Conservation (phyloP, 1,140 invertebrate species). For the Saccostrea echinata region DNA sequence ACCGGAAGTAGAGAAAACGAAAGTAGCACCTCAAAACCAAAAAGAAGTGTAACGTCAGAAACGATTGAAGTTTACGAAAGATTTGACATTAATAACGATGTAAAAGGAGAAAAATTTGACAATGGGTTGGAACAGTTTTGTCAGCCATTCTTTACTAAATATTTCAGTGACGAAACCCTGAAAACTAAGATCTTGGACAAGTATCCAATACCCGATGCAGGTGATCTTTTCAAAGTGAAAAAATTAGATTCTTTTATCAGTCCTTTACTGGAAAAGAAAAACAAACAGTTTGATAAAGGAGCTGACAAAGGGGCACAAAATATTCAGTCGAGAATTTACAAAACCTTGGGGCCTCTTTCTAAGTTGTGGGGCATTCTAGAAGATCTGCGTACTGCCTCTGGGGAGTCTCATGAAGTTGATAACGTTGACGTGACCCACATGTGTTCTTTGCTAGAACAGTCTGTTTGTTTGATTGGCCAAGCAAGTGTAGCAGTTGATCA, state of each 20-base stretch:
- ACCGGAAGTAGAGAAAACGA: slow-evolving; percentile 10
- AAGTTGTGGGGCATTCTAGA: no score
- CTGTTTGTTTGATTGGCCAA: not conserved
- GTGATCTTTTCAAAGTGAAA: not conserved
- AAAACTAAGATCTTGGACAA: not conserved
- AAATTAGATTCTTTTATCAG: no score
- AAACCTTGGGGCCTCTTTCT: no score
- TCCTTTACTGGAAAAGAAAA: no score
- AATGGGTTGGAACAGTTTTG: not conserved
- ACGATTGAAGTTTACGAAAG: not conserved
- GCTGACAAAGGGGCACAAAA: no score
- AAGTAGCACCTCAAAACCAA: not conserved
- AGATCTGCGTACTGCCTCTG: no score
- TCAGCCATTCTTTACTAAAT: not conserved
- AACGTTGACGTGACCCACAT: no score
- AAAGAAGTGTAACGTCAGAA: no score
- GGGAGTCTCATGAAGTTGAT: no score
- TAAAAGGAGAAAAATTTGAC: not conserved
- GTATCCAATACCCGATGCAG: not conserved
- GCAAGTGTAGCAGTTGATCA: not conserved
- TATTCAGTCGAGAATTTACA: no score
- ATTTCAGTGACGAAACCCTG: not conserved
- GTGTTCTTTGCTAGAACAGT: no score
- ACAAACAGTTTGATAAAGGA: no score
- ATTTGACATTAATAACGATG: not conserved